Evolutionary conservation across 2,888 invertebrate species (phyloP).

Genomic region (Tetragnatha montana): DNA sequence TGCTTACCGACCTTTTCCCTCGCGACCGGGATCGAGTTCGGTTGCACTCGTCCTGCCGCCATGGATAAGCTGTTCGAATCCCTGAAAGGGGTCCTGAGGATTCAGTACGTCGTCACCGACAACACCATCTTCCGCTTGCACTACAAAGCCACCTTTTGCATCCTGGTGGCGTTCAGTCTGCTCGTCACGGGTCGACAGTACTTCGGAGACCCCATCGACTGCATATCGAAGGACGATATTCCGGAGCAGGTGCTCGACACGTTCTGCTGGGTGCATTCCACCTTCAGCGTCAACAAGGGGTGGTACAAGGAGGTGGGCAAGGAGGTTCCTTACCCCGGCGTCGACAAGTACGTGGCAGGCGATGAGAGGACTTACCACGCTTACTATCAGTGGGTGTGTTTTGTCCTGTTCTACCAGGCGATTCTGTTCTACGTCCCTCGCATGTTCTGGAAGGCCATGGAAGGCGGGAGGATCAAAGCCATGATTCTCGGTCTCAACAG

Average conservation of each 20-base stretch:
- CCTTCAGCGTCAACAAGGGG: conserved; percentile 90
- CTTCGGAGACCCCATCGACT: conserved; percentile 72
- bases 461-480: conserved; percentile 73
- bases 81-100: conserved; percentile 62
- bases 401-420: conserved; percentile 75
- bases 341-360: conserved; percentile 78
- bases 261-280: conserved; percentile 96
- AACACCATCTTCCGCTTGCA: conserved; percentile 95
- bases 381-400: conserved; percentile 76
- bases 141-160: conserved; percentile 92
- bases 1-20: conserved; percentile 1
- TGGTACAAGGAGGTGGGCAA: conserved; percentile 87
- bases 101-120: conserved; percentile 81
- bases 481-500: conserved; percentile 72
- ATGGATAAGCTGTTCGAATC: conserved; percentile 70
- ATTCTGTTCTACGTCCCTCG: conserved; percentile 75
- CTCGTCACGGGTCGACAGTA: conserved; percentile 72
- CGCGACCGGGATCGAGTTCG: conserved; percentile 28
- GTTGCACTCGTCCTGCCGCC: conserved; percentile 5
- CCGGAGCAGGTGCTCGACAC: conserved; percentile 79
- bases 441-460: conserved; percentile 75
- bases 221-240: conserved; percentile 80
- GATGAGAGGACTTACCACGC: conserved; percentile 74
- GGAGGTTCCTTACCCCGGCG: conserved; percentile 89
- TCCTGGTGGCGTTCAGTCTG: conserved; percentile 82